Evolutionary conservation across 1,140 invertebrate genomes (phyloP), one percentile per base, ranked within the genome.

Genomic region (Contarinia nasturtii): DNA sequence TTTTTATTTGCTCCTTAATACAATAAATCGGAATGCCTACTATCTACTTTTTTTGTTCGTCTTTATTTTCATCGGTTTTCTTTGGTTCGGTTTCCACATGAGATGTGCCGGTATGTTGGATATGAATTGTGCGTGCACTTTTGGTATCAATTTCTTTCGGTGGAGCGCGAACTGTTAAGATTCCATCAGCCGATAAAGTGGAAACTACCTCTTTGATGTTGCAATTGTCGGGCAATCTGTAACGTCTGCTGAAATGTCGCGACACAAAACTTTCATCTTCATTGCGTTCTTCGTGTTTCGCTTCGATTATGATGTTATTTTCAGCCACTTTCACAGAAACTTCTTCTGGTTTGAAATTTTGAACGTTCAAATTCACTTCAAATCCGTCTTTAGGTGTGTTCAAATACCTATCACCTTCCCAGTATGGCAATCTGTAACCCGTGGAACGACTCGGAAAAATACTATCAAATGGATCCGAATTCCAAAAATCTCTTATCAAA

Each of bases 311-410:
- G 10, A 78, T 57, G 70, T 19, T 47, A 40, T 34, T 27, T 21
- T 47, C 46, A 49, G 72, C 66, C 10, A 55, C 51, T 49, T 66
- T 68, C 10, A 82, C 74, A 27, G 61, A 71, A 19, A 83, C 72
- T 56, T 82, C 78, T 36, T 80, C 74, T 0, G 79, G 77, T 45
- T 71, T 71, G 58, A 79, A 82, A 50, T 79, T 74, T 38, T 74
- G 67, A 0, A 81, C 69, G 51, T 82, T 77, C 49, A 79, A 54
- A 41, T 66, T 64, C 0, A 68, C 61, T 51, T 68, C 58, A 47
- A 72, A 71, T 27, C 43, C 43, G 14, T 44, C 37, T 18, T 40
- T 14, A 7, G 37, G 37, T 15, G 14, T 40, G 37, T 12, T 15
- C 14, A 40, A 3, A 12, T 5, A 40, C 12, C 14, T n/a, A 5